Evolutionary conservation across 2,797 vertebrate genomes (phyloP).

Genomic region (Sciurus vulgaris): DNA sequence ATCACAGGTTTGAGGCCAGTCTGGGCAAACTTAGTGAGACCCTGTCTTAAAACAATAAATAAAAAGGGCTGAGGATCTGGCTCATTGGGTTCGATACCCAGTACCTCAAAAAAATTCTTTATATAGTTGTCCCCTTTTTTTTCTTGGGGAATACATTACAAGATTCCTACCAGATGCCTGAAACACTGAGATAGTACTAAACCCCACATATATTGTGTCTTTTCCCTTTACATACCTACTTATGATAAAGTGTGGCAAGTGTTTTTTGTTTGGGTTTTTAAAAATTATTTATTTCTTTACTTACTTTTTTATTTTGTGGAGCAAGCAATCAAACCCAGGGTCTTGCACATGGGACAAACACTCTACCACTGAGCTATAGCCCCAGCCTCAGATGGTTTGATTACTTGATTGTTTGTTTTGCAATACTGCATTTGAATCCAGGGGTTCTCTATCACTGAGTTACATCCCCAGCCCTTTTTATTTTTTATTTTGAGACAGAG

Average conservation of each 20-base stretch:
- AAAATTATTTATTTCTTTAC: no score
- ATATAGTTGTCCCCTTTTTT: not conserved
- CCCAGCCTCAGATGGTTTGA: not conserved
- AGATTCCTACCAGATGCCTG: not conserved
- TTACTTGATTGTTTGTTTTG: no score
- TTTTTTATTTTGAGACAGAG: no score
- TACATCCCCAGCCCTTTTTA: no score
- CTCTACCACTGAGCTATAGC: not conserved
- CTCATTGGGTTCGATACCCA: not conserved
- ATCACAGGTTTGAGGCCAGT: not conserved
- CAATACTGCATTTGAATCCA: no score
- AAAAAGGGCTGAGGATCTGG: not conserved
- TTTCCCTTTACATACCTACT: not conserved
- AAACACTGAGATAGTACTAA: not conserved
- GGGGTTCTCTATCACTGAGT: no score
- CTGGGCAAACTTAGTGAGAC: not conserved
- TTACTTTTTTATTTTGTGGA: no score
- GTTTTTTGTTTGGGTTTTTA: not conserved
- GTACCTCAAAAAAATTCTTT: no score
- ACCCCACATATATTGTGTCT: not conserved
- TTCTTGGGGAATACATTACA: not conserved
- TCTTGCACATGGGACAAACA: no score
- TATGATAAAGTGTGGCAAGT: not conserved
- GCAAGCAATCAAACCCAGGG: not conserved
- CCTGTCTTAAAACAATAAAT: not conserved